Conservation (phyloP, 1,140 invertebrate species). For the Halictus rubicundus region DNA sequence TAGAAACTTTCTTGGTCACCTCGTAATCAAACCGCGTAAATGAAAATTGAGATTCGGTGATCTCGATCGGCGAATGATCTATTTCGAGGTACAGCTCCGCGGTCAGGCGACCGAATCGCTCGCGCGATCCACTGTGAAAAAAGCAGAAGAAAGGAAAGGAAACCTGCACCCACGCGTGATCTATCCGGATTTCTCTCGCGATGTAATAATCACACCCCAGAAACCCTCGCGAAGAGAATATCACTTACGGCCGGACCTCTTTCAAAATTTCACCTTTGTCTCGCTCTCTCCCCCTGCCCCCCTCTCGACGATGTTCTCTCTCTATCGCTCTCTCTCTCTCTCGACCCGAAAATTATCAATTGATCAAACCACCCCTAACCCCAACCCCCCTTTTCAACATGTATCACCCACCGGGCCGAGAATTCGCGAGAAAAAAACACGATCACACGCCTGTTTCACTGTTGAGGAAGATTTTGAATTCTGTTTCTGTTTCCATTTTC, state of each 20-base stretch:
- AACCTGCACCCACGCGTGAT: constrained; percentile 6
- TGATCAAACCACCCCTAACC: not conserved
- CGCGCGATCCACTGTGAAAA: too few species aligned
- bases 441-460: too few species aligned
- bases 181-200: constrained; percentile 20
- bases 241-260: constrained; percentile 6
- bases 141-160: not conserved
- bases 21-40: too few species aligned
- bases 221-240: constrained; percentile 6
- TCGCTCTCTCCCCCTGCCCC: too few species aligned
- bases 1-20: too few species aligned
- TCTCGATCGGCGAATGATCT: too few species aligned
- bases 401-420: not conserved
- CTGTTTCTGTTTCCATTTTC: constrained; percentile 71
- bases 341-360: too few species aligned
- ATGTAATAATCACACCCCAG: not conserved
- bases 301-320: too few species aligned
- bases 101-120: too few species aligned
- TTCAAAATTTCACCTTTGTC: constrained; percentile 23
- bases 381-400: not conserved
- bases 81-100: too few species aligned
- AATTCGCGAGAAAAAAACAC: not conserved
- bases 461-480: constrained; percentile 66
- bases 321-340: too few species aligned
- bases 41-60: not conserved